These are phyloP conservation scores for Anniella stebbinsi DNA, from an alignment of 2,797 vertebrate species.

Conservation along the genomic window DNA sequence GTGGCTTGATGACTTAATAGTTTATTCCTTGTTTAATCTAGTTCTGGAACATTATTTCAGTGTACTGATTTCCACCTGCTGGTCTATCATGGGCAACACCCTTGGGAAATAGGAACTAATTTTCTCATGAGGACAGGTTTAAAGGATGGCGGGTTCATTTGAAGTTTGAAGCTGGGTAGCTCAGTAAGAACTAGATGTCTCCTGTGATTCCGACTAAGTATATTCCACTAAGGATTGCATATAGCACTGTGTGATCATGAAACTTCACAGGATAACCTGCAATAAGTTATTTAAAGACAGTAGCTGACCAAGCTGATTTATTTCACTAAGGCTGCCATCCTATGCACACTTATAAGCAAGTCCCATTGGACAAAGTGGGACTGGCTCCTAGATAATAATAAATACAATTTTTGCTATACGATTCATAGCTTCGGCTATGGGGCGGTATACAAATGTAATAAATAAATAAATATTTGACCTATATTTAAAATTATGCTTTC, in stretches of 20 bases:
- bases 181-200: not conserved
- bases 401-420: too few species aligned
- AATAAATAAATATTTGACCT: conserved; percentile 25
- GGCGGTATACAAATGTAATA: too few species aligned
- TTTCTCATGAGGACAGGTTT: not conserved
- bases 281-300: conserved; percentile 7
- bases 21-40: not conserved
- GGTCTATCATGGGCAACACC: not conserved
- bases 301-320: not conserved
- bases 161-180: not conserved
- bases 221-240: not conserved
- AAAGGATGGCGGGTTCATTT: not conserved
- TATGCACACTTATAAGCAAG: not conserved
- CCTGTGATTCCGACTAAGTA: not conserved
- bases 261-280: not conserved
- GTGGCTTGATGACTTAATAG: not conserved
- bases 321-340: not conserved
- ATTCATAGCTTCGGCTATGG: too few species aligned
- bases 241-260: not conserved
- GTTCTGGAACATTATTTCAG: not conserved
- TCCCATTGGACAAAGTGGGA: not conserved
- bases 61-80: not conserved
- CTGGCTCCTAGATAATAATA: not conserved
- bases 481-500: conserved; percentile 52
- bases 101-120: not conserved